Percentiles rank a stretch among this genome's conserved stretches.
Conservation (phyloP, 2,888 invertebrate genomes). For the Arrhopalites spinosus region DNA sequence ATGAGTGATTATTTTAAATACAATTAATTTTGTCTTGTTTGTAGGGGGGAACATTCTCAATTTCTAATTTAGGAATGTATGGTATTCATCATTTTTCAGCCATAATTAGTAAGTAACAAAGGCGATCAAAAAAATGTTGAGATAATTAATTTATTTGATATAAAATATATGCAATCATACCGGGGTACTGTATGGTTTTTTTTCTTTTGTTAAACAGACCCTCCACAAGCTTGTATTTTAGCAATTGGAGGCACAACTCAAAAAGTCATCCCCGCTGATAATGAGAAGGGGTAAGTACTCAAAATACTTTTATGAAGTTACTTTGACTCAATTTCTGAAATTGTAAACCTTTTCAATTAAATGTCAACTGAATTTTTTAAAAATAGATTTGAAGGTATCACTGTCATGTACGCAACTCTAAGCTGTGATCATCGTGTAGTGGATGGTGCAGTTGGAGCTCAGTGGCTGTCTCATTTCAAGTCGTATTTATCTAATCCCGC, state of each 20-base stretch:
- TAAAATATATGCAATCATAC: no score
- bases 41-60: slow-evolving; percentile 88
- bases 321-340: no score
- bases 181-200: no score
- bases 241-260: slow-evolving; percentile 84
- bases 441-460: slow-evolving; percentile 96
- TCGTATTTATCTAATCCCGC: slow-evolving; percentile 88
- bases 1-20: no score
- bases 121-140: no score
- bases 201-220: no score
- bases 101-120: no score
- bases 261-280: slow-evolving; percentile 73
- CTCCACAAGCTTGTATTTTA: slow-evolving; percentile 89
- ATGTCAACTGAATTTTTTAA: not conserved
- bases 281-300: slow-evolving; percentile 72
- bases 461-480: slow-evolving; percentile 90
- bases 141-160: no score
- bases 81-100: slow-evolving; percentile 87
- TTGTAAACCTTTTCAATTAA: not conserved
- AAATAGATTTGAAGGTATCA: not conserved
- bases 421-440: slow-evolving; percentile 74
- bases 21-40: no score
- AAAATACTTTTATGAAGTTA: not conserved
- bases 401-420: slow-evolving; percentile 75
- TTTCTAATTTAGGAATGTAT: slow-evolving; percentile 96